Evolutionary conservation across 2,113 vertebrate species (phyloP), one percentile per base, ranked within the genome.

Genomic region (Helogale parvula): DNA sequence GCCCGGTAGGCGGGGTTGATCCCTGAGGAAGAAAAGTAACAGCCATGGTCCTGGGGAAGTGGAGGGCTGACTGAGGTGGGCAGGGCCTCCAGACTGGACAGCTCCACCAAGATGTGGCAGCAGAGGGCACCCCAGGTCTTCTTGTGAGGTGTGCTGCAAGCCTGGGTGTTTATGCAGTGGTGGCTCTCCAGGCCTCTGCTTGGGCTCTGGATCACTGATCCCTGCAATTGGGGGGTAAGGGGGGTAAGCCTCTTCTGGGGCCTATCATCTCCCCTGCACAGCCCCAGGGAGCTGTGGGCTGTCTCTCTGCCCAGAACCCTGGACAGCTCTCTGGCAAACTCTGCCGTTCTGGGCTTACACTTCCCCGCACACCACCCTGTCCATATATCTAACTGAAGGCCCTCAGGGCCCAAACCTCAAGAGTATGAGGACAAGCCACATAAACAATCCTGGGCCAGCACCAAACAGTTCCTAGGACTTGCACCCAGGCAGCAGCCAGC

Each of bases 1-100:
- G 99, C 97, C 94, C 99, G 98, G 98, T 98, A 99, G 38, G 99
- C 97, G 17, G 99, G 98, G 92, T 72, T 98, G 96, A 98, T 97
- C 81, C 99, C 99, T 99, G 96, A 7, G 63, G 86, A 71, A 16
- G 88, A 91, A 23, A 65, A 86, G 74, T 25, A 27, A 31, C 7
- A 76, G 29, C 41, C 16, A 0, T 54, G 66, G 86, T 63, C 54
- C 60, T 50, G 16, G 66, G 85, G 38, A 29, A 41, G 33, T 1
- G 23, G 11, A 60, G 57, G 57, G 57, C 23, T 60, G 57, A 60
- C 19, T 9, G n/a, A 10, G 47, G 11, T 16, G 14, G 27, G 72
- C 23, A 3, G 13, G 13, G 38, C 1, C 69, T 72, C 72, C 7
- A 14, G 72, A 27, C 41, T 76, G 15, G 41, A 4, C 2, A 38